Conservation (phyloP, 2,113 vertebrate species). For the Muntiacus muntjak region DNA sequence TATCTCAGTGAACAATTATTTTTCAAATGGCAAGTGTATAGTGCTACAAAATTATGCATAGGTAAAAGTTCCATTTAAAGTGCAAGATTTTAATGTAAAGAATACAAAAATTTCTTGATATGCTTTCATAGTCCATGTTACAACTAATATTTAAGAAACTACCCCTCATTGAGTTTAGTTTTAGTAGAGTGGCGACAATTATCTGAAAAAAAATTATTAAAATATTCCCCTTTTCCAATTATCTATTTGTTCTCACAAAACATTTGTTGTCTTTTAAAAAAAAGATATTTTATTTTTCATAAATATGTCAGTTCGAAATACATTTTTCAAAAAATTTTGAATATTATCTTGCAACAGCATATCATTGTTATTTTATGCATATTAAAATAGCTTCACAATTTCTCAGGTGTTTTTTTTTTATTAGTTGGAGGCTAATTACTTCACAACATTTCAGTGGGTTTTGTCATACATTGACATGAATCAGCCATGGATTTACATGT, state of each 20-base stretch:
- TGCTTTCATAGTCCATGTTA: neutral
- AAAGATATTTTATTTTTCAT: neutral
- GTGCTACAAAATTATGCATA: neutral
- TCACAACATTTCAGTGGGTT: no score
- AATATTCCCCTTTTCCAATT: neutral
- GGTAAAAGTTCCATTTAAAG: neutral
- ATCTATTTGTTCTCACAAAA: neutral
- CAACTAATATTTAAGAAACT: neutral
- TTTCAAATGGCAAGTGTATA: neutral
- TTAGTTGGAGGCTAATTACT: no score
- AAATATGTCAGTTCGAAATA: neutral
- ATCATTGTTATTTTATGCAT: neutral
- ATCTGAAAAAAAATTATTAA: slow-evolving; percentile 3
- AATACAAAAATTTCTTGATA: neutral
- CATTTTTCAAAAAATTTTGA: neutral
- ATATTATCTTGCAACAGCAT: neutral
- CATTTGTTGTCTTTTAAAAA: neutral
- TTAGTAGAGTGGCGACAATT: neutral
- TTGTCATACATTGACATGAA: no score
- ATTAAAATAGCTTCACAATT: neutral
- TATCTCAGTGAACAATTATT: neutral
- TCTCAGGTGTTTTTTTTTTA: neutral
- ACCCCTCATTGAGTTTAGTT: neutral
- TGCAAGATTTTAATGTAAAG: neutral
- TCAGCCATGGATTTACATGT: no score